A percentile compares a stretch with the other conserved stretches of the same genome.
phyloP scores from a whole-genome alignment of 2,888 invertebrate species.

The Agrochola lychnidis region DNA sequence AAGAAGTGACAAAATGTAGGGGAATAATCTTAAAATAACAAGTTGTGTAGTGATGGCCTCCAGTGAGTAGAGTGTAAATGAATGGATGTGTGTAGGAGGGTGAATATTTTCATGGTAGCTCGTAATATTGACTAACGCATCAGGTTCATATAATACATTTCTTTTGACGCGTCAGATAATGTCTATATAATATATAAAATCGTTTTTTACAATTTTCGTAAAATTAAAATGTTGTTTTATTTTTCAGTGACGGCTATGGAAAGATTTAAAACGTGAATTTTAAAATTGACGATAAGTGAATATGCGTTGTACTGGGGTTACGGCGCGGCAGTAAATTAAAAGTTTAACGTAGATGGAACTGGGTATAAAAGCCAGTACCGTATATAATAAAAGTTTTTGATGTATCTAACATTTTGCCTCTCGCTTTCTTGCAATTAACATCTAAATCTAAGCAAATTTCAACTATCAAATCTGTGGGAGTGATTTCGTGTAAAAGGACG shows the following conservation, averaged over 20 bases:
- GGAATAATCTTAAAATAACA: too few species aligned
- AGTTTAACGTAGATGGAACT: conserved; percentile 27
- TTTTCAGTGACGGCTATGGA: not conserved
- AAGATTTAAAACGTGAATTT: conserved; percentile 24
- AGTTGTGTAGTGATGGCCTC: too few species aligned
- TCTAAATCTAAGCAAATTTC: too few species aligned
- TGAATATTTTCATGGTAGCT: not conserved
- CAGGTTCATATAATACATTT: not conserved
- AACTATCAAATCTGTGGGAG: too few species aligned
- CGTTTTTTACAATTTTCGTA: not conserved
- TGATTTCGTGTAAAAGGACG: too few species aligned
- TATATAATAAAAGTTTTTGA: conserved; percentile 19
- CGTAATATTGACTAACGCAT: not conserved
- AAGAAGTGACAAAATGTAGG: too few species aligned
- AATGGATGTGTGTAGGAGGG: too few species aligned
- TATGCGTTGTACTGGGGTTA: conserved; percentile 31
- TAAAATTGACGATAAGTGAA: conserved; percentile 44
- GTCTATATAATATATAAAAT: not conserved
- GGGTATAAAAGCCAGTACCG: conserved; percentile 17
- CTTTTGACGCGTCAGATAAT: not conserved
- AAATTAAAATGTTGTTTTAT: not conserved
- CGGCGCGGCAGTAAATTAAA: conserved; percentile 31
- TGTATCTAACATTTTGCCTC: too few species aligned
- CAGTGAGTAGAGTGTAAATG: too few species aligned
- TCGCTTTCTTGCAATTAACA: too few species aligned